phyloP scores from a whole-genome alignment of 30 jellyfish, hydroid and myxozoan genomes.

The Aurelia sp. region DNA sequence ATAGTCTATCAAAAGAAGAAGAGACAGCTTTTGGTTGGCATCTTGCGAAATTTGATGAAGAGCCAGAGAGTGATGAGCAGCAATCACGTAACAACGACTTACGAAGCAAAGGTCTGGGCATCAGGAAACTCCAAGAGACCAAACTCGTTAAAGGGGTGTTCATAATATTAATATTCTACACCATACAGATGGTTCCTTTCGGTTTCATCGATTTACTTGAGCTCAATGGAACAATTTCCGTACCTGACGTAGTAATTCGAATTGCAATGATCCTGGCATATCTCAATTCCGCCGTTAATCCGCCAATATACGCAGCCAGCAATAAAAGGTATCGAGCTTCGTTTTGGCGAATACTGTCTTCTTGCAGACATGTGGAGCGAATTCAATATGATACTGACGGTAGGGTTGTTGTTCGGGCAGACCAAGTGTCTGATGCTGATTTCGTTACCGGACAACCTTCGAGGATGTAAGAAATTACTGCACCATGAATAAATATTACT shows the following conservation, averaged over 20 bases:
- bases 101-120: too few relatives aligned
- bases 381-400: too few relatives aligned
- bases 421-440: too few relatives aligned
- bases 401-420: too few relatives aligned
- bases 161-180: conserved; percentile 8
- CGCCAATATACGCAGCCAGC: conserved; percentile 57
- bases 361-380: not conserved
- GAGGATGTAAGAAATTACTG: too few relatives aligned
- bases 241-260: conserved; percentile 17
- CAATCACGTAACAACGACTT: too few relatives aligned
- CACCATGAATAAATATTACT: too few relatives aligned
- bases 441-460: too few relatives aligned
- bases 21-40: too few relatives aligned
- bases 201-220: conserved; percentile 35
- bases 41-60: too few relatives aligned
- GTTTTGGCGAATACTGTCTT: conserved; percentile 10
- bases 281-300: conserved; percentile 51
- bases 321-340: conserved; percentile 25
- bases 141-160: conserved; percentile 40
- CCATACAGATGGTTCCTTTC: conserved; percentile 39
- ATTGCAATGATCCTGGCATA: conserved; percentile 37
- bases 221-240: not conserved
- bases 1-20: too few relatives aligned
- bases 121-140: not conserved
- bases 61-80: too few relatives aligned